These are phyloP conservation scores for Lophius americanus DNA, from an alignment of 2,797 vertebrate species.

Conservation along the genomic window DNA sequence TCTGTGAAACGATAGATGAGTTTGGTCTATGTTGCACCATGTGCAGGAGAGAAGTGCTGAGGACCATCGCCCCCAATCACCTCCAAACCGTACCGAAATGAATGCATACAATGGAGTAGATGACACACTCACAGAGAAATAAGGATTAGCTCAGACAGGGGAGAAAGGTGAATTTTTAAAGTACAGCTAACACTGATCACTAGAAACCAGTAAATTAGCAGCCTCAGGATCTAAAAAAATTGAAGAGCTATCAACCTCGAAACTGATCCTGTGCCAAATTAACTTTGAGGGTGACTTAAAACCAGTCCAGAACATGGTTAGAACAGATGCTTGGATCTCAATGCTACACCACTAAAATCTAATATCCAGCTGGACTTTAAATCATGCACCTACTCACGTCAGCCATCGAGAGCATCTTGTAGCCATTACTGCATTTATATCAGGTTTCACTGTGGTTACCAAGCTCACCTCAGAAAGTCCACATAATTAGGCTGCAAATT, in stretches of 20 bases:
- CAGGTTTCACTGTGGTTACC: slow-evolving; percentile 48
- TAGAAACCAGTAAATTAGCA: slow-evolving; percentile 63
- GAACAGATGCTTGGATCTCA: slow-evolving; percentile 1
- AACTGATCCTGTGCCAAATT: slow-evolving; percentile 30
- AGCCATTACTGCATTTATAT: slow-evolving; percentile 50
- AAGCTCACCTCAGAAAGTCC: slow-evolving; percentile 49
- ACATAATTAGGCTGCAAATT: slow-evolving; percentile 61
- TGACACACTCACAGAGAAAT: slow-evolving; percentile 31
- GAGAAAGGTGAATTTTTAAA: slow-evolving; percentile 53
- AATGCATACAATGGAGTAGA: slow-evolving; percentile 3
- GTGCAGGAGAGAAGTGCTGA: slow-evolving; percentile 39
- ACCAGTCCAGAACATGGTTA: slow-evolving; percentile 16
- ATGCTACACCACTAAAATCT: slow-evolving; percentile 16
- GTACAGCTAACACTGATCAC: slow-evolving; percentile 41
- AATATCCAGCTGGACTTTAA: slow-evolving; percentile 50
- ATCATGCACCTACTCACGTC: slow-evolving; percentile 47
- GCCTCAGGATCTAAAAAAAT: slow-evolving; percentile 40
- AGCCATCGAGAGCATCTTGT: slow-evolving; percentile 43
- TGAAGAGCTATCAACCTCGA: slow-evolving; percentile 31
- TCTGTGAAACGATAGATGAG: slow-evolving; percentile 35
- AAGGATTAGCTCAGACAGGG: slow-evolving; percentile 45
- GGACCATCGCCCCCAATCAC: slow-evolving; percentile 63
- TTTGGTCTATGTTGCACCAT: slow-evolving; percentile 16
- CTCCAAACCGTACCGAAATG: slow-evolving; percentile 47
- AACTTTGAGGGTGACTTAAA: slow-evolving; percentile 20